Base-by-base conservation (phyloP, 2,888 invertebrate species). In the Alsophila aescularia region DNA sequence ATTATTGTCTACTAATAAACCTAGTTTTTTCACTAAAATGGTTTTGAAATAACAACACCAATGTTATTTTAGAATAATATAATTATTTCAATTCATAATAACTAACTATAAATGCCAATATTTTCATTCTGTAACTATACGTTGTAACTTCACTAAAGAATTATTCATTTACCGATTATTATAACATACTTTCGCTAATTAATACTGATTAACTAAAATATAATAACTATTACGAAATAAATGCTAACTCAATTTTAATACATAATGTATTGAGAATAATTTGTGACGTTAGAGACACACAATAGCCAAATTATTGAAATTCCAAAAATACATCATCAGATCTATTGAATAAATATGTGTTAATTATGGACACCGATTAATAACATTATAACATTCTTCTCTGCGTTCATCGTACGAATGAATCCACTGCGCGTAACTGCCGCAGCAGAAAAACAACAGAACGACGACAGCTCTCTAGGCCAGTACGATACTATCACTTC, bases 21-120 rank as follows among this genome's bases (percentile, higher is more conserved):
- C n/a, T 13, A 32, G 1, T 12, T 45, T 39, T 42, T 21, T 16
- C 13, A 34, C 10, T 36, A 13, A 36, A 29, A 10, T 29, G 34
- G 31, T 16, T 41, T 40, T 15, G 21, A 88, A 90, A 91, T 90
- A 80, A 90, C 64, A 90, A 90, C 75, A 78, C 86, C 73, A 75
- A 82, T 87, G 67, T 84, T 90, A 90, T 90, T 91, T 91, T 90
- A 90, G 90, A 91, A 91, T 91, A 91, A 90, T 91, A 90, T 91
- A 90, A 91, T 90, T 90, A 90, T 89, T 88, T 90, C 85, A 90
- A 90, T 91, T 90, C 80, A 87, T 90, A 90, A 86, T 90, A 89
- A 89, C 90, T 91, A 90, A 90, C 90, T 91, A 91, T 90, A 89
- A 87, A 90, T 88, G 90, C 88, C 88, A 84, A 85, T 86, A 56